Percentiles rank a stretch among this genome's conserved stretches.
These are phyloP conservation scores for Acanthosepion esculentum DNA, from an alignment of 2,888 invertebrate species.

Conservation along the genomic window DNA sequence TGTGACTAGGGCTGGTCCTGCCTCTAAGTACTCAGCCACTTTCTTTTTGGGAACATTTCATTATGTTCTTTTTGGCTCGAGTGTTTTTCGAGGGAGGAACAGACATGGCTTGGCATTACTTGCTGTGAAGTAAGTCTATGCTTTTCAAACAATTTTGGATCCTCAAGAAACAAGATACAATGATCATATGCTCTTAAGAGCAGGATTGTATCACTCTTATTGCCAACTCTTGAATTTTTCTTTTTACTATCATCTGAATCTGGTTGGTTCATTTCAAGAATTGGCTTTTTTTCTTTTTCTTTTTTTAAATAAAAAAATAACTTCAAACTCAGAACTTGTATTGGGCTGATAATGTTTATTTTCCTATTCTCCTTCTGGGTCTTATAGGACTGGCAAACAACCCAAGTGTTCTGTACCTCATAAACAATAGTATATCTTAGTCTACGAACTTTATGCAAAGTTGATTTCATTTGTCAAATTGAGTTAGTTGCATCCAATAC, in stretches of 20 bases:
- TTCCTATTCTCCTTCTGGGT: neutral
- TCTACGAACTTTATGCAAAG: neutral
- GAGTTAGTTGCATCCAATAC: no score
- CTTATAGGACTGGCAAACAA: neutral
- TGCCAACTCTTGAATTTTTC: neutral
- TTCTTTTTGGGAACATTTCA: neutral
- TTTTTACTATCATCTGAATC: neutral
- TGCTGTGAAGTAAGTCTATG: neutral
- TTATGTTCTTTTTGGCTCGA: constrained; percentile 4
- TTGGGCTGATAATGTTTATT: neutral
- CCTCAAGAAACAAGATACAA: constrained; percentile 13
- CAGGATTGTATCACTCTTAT: neutral
- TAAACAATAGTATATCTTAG: neutral
- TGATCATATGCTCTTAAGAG: neutral
- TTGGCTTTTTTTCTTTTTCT: neutral
- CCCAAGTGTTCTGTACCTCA: neutral
- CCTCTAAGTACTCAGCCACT: constrained; percentile 22
- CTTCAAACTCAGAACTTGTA: neutral
- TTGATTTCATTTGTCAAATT: no score
- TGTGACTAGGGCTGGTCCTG: constrained; percentile 22
- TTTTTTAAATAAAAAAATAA: neutral
- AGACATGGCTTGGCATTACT: neutral
- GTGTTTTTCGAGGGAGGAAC: constrained; percentile 9
- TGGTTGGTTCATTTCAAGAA: neutral
- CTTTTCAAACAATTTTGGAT: neutral